Evolutionary conservation across 2,888 invertebrate species (phyloP), one percentile per base, ranked within the genome.

Genomic region (Helobdella robusta): DNA sequence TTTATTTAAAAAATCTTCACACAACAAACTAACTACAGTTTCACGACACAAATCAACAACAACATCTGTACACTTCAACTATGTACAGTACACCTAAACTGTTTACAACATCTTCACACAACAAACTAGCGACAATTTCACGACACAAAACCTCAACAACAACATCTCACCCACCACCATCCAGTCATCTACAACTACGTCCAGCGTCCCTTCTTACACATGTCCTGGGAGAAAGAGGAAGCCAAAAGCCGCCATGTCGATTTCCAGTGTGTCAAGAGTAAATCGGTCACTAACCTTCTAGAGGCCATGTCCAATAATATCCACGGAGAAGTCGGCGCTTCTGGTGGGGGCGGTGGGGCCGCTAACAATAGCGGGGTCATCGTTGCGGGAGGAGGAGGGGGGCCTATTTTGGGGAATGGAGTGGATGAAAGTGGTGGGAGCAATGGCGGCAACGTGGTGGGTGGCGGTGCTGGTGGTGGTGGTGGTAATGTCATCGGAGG

Each of bases 221-320:
- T 93, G 89, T 93, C 93, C 0, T 99, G 98, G 98, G 98, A 99
- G 78, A 99, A 99, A 75, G 98, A 99, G 76, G 98, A 99, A 75
- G 97, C 95, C 0, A 94, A 95, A 77, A 93, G 92, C 75, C 86
- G 98, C 0, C 98, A 99, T 77, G 98, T 99, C 0, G 98, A 99
- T 80, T 99, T 97, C 69, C 91, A 97, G 82, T 97, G 95, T 78
- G 93, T 97, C 65, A 95, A 94, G 80, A 93, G 92, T 2, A 95
- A 97, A 77, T 93, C 93, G 0, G 93, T 95, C 34, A 95, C 94
- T 11, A 95, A 97, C 81, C 82, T 97, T 69, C 92, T 93, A 0
- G 75, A 76, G 32, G 93, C 93, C 74, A 93, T 92, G 0, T 92
- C 92, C 0, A 93, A 93, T 80, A 44, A 40, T 30, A 32, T 50